These are phyloP conservation scores for Epirrhoe alternata DNA, from an alignment of 2,888 invertebrate species.

Conservation along the genomic window DNA sequence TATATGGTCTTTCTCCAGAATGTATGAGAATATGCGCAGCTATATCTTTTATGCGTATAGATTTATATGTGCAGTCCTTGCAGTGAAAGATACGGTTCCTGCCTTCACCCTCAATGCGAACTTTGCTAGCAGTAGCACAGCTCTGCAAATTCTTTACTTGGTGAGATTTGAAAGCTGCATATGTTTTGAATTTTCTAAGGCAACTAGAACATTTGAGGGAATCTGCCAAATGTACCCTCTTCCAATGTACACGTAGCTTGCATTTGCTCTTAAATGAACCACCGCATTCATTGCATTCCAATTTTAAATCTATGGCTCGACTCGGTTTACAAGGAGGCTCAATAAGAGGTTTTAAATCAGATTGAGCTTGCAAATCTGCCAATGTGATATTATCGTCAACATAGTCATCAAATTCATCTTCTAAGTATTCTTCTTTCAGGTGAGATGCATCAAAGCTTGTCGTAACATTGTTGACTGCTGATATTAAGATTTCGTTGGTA, in stretches of 20 bases:
- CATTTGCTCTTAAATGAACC: slow-evolving; percentile 59
- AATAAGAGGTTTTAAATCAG: not conserved
- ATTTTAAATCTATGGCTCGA: slow-evolving; percentile 51
- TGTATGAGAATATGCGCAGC: slow-evolving; percentile 61
- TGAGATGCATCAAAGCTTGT: not conserved
- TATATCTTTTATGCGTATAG: slow-evolving; percentile 57
- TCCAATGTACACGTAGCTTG: slow-evolving; percentile 63
- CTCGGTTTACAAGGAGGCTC: slow-evolving; percentile 37
- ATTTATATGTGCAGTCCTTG: slow-evolving; percentile 62
- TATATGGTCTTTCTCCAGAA: slow-evolving; percentile 62
- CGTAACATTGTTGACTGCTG: slow-evolving; percentile 26
- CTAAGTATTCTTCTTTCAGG: slow-evolving; percentile 28
- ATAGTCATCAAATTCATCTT: slow-evolving; percentile 18
- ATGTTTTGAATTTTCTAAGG: slow-evolving; percentile 48
- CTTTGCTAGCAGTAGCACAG: slow-evolving; percentile 31
- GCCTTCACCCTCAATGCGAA: slow-evolving; percentile 40
- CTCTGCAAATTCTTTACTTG: slow-evolving; percentile 31
- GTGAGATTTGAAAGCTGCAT: slow-evolving; percentile 45
- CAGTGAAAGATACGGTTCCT: slow-evolving; percentile 39
- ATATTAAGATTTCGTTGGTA: slow-evolving; percentile 57
- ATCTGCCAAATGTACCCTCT: slow-evolving; percentile 50
- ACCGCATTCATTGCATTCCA: slow-evolving; percentile 64
- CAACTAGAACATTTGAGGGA: slow-evolving; percentile 52
- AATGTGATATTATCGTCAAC: slow-evolving; percentile 21
- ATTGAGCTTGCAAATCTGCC: slow-evolving; percentile 13